phyloP scores from a whole-genome alignment of 1,140 invertebrate species.

The Psilanteris sp. region DNA sequence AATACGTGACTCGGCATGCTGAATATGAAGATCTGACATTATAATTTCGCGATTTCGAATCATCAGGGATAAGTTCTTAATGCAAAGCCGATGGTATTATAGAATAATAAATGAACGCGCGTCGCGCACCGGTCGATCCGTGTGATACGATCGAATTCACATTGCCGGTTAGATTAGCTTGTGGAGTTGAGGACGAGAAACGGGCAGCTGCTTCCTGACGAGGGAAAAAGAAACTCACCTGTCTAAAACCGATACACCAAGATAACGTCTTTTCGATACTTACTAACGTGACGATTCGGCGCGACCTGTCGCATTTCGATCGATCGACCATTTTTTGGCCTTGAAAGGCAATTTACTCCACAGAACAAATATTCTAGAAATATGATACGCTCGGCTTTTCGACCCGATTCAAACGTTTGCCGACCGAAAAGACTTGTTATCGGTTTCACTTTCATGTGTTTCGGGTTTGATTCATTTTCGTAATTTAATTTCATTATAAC shows the following conservation, averaged over 20 bases:
- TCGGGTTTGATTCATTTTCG: not conserved
- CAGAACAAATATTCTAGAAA: conserved; percentile 39
- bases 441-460: not conserved
- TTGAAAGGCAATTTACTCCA: conserved; percentile 54
- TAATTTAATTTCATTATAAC: no score
- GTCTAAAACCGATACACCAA: conserved; percentile 66
- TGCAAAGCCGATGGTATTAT: conserved; percentile 60
- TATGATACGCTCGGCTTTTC: conserved; percentile 21
- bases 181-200: conserved; percentile 61
- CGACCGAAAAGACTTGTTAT: conserved; percentile 6
- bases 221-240: conserved; percentile 68
- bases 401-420: not conserved
- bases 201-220: conserved; percentile 67
- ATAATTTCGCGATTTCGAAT: conserved; percentile 60
- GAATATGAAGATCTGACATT: conserved; percentile 47
- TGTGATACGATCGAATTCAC: conserved; percentile 62
- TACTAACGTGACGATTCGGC: conserved; percentile 55
- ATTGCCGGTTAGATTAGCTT: conserved; percentile 61
- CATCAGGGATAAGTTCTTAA: conserved; percentile 52
- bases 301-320: conserved; percentile 60
- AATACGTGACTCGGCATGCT: conserved; percentile 45
- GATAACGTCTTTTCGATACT: conserved; percentile 68
- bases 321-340: conserved; percentile 54
- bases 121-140: conserved; percentile 63
- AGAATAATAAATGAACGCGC: conserved; percentile 64